Evolutionary conservation across 2,888 invertebrate species (phyloP).

Genomic region (Hypomecis punctinalis): DNA sequence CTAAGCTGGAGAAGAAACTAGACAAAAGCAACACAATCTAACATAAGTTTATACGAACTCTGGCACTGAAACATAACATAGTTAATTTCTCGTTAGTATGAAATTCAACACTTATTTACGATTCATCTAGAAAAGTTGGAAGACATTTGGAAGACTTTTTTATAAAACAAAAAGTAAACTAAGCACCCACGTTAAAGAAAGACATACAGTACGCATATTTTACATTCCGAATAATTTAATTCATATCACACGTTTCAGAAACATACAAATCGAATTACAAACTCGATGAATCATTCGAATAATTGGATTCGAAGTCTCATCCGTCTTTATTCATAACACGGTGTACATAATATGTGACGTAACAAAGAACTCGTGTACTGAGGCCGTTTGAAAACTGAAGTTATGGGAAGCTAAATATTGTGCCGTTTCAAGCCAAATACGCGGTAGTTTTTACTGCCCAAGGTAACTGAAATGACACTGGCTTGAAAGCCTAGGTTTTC

Average conservation of each 20-base stretch:
- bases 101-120: too few relatives aligned
- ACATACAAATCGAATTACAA: neutral
- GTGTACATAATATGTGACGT: constrained; percentile 13
- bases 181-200: too few relatives aligned
- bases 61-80: too few relatives aligned
- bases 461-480: constrained; percentile 16
- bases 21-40: too few relatives aligned
- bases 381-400: constrained; percentile 16
- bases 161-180: too few relatives aligned
- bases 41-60: too few relatives aligned
- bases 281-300: constrained; percentile 2
- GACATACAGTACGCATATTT: neutral
- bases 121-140: too few relatives aligned
- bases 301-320: constrained; percentile 4
- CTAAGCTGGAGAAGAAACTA: too few relatives aligned
- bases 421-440: too few relatives aligned
- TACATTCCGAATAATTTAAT: neutral
- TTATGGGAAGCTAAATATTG: constrained; percentile 16
- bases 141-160: too few relatives aligned
- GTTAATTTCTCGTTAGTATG: too few relatives aligned
- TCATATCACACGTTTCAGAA: neutral
- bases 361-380: constrained; percentile 23
- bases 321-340: neutral
- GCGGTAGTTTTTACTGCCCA: constrained; percentile 5
- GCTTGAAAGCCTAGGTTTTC: constrained; percentile 7